These are phyloP conservation scores for Microtus ochrogaster DNA, from an alignment of 2,113 vertebrate species.

Conservation along the genomic window DNA sequence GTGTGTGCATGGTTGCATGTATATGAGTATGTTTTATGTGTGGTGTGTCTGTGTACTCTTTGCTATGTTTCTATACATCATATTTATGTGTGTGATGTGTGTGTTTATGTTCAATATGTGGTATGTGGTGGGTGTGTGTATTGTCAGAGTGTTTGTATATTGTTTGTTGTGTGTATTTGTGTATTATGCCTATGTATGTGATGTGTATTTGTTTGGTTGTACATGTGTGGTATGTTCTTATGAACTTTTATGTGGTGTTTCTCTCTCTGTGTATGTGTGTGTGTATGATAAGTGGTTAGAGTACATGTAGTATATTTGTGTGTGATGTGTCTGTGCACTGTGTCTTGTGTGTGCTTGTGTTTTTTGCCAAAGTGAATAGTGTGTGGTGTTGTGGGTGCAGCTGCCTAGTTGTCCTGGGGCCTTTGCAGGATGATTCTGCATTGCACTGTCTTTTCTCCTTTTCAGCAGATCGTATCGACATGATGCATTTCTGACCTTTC, in stretches of 20 bases:
- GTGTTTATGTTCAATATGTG: background rate
- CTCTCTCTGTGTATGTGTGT: background rate
- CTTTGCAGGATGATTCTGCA: background rate
- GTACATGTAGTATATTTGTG: background rate
- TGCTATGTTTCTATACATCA: background rate
- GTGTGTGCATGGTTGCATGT: background rate
- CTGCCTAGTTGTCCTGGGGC: background rate
- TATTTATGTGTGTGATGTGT: background rate
- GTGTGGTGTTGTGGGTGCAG: too few relatives aligned
- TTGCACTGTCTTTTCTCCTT: background rate
- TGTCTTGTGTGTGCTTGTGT: background rate
- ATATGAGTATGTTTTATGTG: background rate
- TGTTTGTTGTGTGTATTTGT: background rate
- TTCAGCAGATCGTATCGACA: background rate
- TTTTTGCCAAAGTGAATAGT: background rate
- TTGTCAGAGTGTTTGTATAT: background rate
- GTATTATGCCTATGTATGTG: background rate
- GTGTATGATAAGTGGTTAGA: background rate
- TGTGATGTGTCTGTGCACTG: background rate
- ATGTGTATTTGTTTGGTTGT: background rate
- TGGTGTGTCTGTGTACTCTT: background rate
- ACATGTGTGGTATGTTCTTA: background rate
- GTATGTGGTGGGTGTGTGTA: background rate
- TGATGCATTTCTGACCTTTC: background rate
- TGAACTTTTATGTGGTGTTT: background rate